A percentile compares a stretch with the other conserved stretches of the same genome.
Conservation (phyloP, 2,113 vertebrate species). For the Hucho hucho region DNA sequence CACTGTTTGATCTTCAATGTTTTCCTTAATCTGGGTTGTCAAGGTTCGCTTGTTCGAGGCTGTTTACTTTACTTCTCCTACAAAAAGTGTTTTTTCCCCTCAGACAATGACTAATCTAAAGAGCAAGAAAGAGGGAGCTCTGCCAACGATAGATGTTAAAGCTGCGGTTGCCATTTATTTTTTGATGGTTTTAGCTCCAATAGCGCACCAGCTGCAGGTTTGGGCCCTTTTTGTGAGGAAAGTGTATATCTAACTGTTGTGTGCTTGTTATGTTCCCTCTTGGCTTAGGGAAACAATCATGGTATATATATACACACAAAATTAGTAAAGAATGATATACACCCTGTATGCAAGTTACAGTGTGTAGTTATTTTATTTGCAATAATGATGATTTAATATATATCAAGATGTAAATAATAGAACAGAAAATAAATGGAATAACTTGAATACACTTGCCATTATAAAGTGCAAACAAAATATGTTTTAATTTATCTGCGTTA, state of each 20-base stretch:
- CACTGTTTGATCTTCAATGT: constrained; percentile 97
- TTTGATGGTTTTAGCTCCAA: constrained; percentile 36
- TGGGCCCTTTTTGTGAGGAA: too few relatives aligned
- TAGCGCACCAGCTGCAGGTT: constrained; percentile 29
- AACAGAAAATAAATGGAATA: too few relatives aligned
- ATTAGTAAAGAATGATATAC: too few relatives aligned
- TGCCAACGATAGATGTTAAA: constrained; percentile 81
- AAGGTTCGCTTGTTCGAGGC: constrained; percentile 98
- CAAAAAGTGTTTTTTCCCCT: constrained; percentile 70
- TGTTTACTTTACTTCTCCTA: constrained; percentile 94
- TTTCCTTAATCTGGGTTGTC: constrained; percentile 99
- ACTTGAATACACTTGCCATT: too few relatives aligned
- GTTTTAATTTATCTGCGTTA: too few relatives aligned
- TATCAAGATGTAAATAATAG: too few relatives aligned
- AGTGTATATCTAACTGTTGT: neutral
- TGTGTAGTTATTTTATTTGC: too few relatives aligned
- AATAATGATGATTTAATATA: too few relatives aligned
- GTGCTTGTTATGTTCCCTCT: neutral
- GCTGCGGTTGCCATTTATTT: constrained; percentile 76
- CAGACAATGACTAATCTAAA: constrained; percentile 95
- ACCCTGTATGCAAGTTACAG: too few relatives aligned
- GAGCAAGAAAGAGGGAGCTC: constrained; percentile 76
- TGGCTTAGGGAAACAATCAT: too few relatives aligned
- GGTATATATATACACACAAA: too few relatives aligned
- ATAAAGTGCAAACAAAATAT: too few relatives aligned